phyloP scores from a whole-genome alignment of 2,113 vertebrate species.

The Calypte anna region DNA sequence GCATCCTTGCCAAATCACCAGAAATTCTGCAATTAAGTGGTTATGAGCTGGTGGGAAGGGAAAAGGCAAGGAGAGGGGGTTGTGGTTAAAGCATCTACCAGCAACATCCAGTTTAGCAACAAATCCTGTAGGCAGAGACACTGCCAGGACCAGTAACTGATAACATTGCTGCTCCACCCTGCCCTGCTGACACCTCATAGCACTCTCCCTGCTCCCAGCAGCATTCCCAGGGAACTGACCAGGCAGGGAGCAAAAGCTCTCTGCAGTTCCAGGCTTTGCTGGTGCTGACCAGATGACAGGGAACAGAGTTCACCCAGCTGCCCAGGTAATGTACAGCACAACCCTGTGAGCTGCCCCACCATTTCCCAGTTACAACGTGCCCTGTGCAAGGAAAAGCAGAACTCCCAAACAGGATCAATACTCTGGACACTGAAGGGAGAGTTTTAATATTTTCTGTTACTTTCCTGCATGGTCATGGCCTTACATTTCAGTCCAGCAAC shows the following conservation, averaged over 20 bases:
- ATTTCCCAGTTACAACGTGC: background rate
- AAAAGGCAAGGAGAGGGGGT: background rate
- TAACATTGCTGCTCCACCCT: background rate
- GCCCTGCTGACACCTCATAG: background rate
- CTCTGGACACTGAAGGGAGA: background rate
- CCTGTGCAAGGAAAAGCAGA: background rate
- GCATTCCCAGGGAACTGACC: background rate
- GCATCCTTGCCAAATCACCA: background rate
- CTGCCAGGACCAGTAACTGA: background rate
- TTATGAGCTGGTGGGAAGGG: background rate
- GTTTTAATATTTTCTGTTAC: background rate
- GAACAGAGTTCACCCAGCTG: background rate
- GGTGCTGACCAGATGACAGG: background rate
- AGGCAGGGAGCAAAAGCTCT: background rate
- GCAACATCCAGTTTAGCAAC: background rate
- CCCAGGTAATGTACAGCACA: background rate
- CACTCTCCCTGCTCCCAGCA: background rate
- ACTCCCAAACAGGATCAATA: background rate
- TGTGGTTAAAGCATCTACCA: background rate
- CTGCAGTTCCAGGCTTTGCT: background rate
- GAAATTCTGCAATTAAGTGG: background rate
- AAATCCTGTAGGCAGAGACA: background rate
- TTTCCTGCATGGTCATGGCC: constrained; percentile 31
- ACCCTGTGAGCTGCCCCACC: background rate
- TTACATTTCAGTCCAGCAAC: constrained; percentile 90